Evolutionary conservation across 2,888 invertebrate species (phyloP).

Genomic region (Noctuana brunneofusca): DNA sequence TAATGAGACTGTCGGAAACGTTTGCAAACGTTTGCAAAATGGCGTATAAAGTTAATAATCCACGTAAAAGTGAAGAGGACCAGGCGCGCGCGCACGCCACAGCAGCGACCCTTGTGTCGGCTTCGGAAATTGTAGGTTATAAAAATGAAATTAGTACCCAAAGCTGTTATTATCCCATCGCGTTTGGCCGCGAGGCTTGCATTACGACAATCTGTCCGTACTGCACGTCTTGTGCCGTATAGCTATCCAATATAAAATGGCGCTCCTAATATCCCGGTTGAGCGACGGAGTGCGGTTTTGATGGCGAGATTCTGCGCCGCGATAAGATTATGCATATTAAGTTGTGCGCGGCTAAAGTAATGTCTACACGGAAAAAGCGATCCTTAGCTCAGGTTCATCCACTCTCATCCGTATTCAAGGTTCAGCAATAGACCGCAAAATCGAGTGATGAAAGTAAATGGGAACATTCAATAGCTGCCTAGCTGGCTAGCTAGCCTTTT

Average conservation of each 20-base stretch:
- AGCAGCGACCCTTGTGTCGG: constrained; percentile 82
- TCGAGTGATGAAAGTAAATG: not conserved
- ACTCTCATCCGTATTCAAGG: constrained; percentile 59
- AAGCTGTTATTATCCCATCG: constrained; percentile 83
- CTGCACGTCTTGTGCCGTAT: constrained; percentile 82
- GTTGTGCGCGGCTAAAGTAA: constrained; percentile 79
- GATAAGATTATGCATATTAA: constrained; percentile 84
- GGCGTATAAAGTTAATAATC: constrained; percentile 82
- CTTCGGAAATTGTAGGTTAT: constrained; percentile 83
- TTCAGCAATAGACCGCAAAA: constrained; percentile 39
- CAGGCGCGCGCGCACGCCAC: constrained; percentile 77
- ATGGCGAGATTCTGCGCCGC: constrained; percentile 76
- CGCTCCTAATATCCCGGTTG: constrained; percentile 82
- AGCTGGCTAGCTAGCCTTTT: not conserved
- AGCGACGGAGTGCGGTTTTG: constrained; percentile 74
- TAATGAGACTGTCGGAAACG: constrained; percentile 77
- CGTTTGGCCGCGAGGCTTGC: constrained; percentile 81
- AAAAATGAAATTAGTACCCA: constrained; percentile 83
- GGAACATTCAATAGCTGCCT: not conserved
- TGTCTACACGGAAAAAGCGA: constrained; percentile 78
- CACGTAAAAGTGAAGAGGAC: constrained; percentile 75
- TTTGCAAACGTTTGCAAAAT: constrained; percentile 80
- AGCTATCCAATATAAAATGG: constrained; percentile 83
- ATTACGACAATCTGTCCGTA: constrained; percentile 84
- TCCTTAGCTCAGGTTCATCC: constrained; percentile 53